Base-by-base conservation (phyloP, 2,797 vertebrate genomes). In the Coluber constrictor region DNA sequence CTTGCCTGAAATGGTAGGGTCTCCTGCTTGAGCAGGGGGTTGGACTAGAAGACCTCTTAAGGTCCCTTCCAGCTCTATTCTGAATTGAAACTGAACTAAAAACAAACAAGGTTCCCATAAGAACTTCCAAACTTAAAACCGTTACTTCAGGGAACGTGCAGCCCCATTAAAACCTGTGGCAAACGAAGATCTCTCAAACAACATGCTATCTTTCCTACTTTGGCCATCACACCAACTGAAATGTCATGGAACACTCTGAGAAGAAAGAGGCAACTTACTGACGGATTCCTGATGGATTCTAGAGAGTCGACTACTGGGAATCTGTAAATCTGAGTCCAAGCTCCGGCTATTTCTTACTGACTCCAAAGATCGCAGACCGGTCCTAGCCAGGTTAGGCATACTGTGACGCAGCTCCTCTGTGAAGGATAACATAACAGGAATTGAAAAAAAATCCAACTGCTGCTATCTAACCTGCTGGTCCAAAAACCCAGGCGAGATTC, bases 281-380 rank as follows among this genome's bases (percentile, higher is more conserved):
- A 98, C 97, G 91, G 98, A 97, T 94, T 98, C 98, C 93, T 98
- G 98, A 96, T 98, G 98, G 25, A 99, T 98, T 93, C 98, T 97
- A 94, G 99, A 98, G 90, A 99, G 98, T 96, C 98, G 98, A 94
- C 97, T 98, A 97, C 98, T 97, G 88, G 99, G 99, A 96, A 97
- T 98, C 97, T 99, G 99, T 96, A 99, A 98, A 96, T 99, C 99
- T 86, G 98, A 98, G 98, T 99, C 99, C 98, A 99, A 97, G 97
- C 98, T 99, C 94, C 98, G 98, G 96, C 98, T 99, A 98, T 98
- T 98, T 95, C 98, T 98, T 86, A 99, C 98, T 0, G 99, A 98
- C 95, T 99, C 98, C 95, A 99, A 95, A 55, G 98, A 97, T 56
- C 98, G 98, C 87, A 99, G 98, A 95, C 98, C 98, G 93, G 98